Percentiles rank a stretch among this genome's conserved stretches.
These are phyloP conservation scores for Vireo altiloquus DNA, from an alignment of 2,113 vertebrate genomes.

Conservation along the genomic window DNA sequence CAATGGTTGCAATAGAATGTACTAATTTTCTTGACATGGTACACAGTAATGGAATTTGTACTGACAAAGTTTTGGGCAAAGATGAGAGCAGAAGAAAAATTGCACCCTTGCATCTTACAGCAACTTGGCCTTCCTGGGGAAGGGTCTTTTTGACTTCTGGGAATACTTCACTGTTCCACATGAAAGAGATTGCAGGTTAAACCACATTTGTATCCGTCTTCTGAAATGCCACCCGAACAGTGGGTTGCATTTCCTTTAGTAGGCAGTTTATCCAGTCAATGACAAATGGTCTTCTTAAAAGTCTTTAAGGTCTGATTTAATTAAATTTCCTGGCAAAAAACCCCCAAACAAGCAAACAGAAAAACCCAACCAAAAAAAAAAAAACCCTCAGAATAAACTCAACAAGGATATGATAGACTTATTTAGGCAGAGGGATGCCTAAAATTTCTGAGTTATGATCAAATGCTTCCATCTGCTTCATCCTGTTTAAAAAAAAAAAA, in stretches of 20 bases:
- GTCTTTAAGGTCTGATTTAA: background rate
- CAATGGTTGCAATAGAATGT: rapidly evolving
- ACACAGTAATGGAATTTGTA: background rate
- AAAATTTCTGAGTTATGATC: background rate
- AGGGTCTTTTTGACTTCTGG: background rate
- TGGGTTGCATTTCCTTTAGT: background rate
- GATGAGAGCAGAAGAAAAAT: background rate
- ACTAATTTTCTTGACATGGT: background rate
- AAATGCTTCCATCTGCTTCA: background rate
- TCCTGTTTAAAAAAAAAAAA: background rate
- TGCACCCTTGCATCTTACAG: background rate
- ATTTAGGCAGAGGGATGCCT: background rate
- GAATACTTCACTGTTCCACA: background rate
- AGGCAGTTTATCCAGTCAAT: background rate
- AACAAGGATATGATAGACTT: background rate
- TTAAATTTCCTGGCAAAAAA: background rate
- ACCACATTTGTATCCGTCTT: background rate
- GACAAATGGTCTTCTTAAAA: background rate
- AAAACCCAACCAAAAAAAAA: no score
- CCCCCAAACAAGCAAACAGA: background rate
- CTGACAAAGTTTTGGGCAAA: background rate
- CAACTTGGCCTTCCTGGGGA: background rate
- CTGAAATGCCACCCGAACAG: background rate
- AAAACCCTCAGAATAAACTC: background rate
- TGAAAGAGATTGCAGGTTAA: background rate